Evolutionary conservation across 64 coral and sea anemone genomes (phyloP), one percentile per base, ranked within the genome.

Genomic region (Actinia tenebrosa): DNA sequence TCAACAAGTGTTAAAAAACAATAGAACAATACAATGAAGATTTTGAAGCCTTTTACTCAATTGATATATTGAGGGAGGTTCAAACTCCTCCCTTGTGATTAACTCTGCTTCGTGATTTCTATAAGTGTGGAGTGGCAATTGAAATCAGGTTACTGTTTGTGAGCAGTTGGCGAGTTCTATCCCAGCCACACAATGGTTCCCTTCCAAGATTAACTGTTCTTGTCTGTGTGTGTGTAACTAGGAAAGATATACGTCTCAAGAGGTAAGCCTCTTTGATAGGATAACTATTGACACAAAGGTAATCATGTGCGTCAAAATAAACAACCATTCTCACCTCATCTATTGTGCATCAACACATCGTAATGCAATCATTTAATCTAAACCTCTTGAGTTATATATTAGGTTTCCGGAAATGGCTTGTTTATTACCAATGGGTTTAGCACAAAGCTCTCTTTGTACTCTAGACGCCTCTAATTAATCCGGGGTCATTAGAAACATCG

Each of bases 351-450:
- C 69, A 75, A 26, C 69, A 75, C 23, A 75, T 75, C 69, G 69
- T 75, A 75, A 75, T 75, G 69, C 69, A 75, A 75, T 75, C 69
- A 75, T 75, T 42, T 75, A 75, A 75, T 75, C 69, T 75, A 42
- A 75, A 75, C 50, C 79, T 50, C 79, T 81, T 81, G 79, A 81
- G 79, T 50, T 53, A 45, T 53, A 81, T 81, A 81, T 81, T 81
- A 81, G 79, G 50, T 81, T 81, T 19, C 69, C 79, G 79, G 79
- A 81, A 81, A 81, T 81, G 50, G 79, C 44, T 81, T 81, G 79
- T 81, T 81, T 81, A 81, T 81, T 53, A 37, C 44, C 46, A 81
- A 53, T 81, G 79, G 44, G 43, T 81, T 50, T 81, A 75, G 50
- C 79, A 81, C 79, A 81, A 81, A 81, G 79, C 44, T 81, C 20